phyloP scores from a whole-genome alignment of 2,113 vertebrate genomes.

The Eulemur rufifrons region DNA sequence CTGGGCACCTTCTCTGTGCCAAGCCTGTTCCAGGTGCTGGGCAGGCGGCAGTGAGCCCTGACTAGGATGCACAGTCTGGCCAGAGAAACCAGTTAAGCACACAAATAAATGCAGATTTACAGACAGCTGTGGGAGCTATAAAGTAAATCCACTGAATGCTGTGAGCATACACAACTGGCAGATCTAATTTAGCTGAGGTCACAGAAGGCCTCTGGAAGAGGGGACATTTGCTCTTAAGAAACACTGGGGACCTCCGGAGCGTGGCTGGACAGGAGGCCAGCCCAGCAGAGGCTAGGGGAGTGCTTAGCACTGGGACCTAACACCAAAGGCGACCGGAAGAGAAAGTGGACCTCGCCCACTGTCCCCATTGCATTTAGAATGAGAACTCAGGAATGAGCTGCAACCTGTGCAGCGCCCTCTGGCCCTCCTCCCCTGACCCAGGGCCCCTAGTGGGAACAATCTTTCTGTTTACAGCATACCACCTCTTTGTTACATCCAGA shows the following conservation, averaged over 20 bases:
- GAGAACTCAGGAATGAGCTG: not conserved
- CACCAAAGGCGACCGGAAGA: not conserved
- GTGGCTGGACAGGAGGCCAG: not conserved
- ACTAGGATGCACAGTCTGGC: not conserved
- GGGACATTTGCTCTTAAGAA: not conserved
- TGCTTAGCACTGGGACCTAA: not conserved
- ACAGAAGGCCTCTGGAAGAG: not conserved
- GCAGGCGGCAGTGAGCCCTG: not conserved
- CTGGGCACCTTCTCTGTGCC: not conserved
- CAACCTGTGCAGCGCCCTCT: not conserved
- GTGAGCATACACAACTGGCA: rapidly evolving
- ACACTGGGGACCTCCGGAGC: not conserved
- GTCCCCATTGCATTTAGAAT: not conserved
- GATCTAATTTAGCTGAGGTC: not conserved
- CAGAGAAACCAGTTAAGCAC: not conserved
- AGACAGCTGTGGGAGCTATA: rapidly evolving
- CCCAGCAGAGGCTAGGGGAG: not conserved
- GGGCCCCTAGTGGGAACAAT: not conserved
- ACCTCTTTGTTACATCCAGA: not conserved
- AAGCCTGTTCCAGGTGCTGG: not conserved
- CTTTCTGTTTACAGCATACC: not conserved
- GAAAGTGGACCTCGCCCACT: not conserved
- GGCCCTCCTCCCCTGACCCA: not conserved
- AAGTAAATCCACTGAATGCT: not conserved
- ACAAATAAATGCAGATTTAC: no score